These are phyloP conservation scores for Dromas ardeola DNA, from an alignment of 2,113 vertebrate genomes.

Conservation along the genomic window DNA sequence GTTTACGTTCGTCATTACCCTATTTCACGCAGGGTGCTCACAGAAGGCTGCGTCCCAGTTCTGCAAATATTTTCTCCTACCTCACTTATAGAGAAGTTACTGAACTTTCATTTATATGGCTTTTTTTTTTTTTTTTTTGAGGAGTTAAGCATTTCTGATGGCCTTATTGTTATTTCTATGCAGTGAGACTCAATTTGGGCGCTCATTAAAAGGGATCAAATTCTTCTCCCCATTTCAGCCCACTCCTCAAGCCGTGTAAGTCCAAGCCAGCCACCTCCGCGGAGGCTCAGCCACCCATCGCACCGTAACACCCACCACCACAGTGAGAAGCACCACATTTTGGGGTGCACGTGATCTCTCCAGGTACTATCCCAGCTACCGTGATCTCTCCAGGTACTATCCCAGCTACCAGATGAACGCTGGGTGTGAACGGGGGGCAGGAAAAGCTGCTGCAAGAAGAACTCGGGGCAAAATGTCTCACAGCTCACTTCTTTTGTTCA, in stretches of 20 bases:
- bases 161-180: neutral
- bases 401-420: accelerated
- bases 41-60: neutral
- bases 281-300: neutral
- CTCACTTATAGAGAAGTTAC: neutral
- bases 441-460: neutral
- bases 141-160: neutral
- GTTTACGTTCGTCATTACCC: neutral
- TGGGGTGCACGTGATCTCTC: neutral
- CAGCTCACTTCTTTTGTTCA: neutral
- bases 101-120: neutral
- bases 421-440: neutral
- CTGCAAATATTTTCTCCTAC: constrained; percentile 8
- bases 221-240: neutral
- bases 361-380: neutral
- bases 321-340: neutral
- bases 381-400: neutral
- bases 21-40: neutral
- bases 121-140: neutral
- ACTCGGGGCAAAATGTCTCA: neutral
- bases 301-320: neutral
- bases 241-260: neutral
- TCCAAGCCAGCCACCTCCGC: neutral
- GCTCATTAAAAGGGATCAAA: neutral
- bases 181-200: neutral